Base-by-base conservation (phyloP, 2,888 invertebrate genomes). In the Ganaspis brasiliensis region DNA sequence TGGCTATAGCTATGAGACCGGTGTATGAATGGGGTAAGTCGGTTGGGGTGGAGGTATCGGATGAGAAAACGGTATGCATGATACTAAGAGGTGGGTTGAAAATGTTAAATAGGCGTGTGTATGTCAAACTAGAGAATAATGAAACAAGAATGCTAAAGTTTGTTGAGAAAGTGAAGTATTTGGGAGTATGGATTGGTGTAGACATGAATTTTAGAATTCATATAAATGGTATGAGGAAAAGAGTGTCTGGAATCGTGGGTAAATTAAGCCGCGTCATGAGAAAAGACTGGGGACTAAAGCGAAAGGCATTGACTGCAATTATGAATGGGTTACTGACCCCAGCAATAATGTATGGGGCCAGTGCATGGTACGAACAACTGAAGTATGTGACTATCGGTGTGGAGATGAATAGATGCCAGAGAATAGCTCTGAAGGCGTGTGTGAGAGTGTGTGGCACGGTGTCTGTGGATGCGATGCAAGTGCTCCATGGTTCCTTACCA, bases 381-480 rank as follows among this genome's bases (percentile, higher is more conserved):
- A 55, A 21, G 21, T 4, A 31, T 6, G 6, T 4, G 31, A 31
- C 31, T 4, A 4, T 2, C 31, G 31, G 2, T 4, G 3, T 31
- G 31, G 6, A 31, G 31, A 31, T 31, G 31, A 31, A 31, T 31
- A 37, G 76, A n/a, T 77, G 63, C 31, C 76, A 80, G 26, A 26
- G 79, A 12, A 52, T 73, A 8, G 61, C 72, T 12, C 19, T 81
- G 71, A 75, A 78, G 73, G 81, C 78, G 0, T 57, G 78, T 59
- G 3, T 74, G n/a, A 26, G 63, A 3, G 78, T 80, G 0, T 81
- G 79, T 40, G 37, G 74, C 26, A 82, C 79, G 10, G 82, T 82
- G 8, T 81, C 77, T 10, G 77, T 78, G 57, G 78, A 67, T 24
- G 82, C 81, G n/a, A 78, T 81, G 79, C 81, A 81, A 72, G 78